phyloP scores from a whole-genome alignment of 2,113 vertebrate genomes.

The Zosterops borbonicus region DNA sequence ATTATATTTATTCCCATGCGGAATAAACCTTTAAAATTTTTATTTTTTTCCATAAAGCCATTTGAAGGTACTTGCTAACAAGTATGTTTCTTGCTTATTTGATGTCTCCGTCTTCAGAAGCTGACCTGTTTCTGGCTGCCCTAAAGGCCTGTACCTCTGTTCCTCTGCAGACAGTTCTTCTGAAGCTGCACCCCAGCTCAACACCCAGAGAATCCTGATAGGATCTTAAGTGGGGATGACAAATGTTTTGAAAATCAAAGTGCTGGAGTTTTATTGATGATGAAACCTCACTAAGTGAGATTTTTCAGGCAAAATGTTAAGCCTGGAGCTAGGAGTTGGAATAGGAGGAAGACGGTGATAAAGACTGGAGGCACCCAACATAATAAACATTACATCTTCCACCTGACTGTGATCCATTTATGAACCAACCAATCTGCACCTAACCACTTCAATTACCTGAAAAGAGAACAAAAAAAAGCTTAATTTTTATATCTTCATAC shows the following conservation, averaged over 20 bases:
- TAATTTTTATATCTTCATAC: not conserved
- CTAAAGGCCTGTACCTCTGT: not conserved
- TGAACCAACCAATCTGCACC: not conserved
- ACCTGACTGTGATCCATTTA: not conserved
- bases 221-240: fast-evolving
- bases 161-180: not conserved
- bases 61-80: not conserved
- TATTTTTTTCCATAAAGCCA: not conserved
- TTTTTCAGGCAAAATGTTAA: not conserved
- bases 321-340: not conserved
- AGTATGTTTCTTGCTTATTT: not conserved
- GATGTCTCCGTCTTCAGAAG: not conserved
- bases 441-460: not conserved
- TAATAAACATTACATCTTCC: not conserved
- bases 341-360: not conserved
- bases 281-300: not conserved
- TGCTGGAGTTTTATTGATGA: not conserved
- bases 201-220: not conserved
- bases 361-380: not conserved
- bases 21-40: not conserved
- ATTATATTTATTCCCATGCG: not conserved
- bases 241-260: not conserved
- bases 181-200: not conserved
- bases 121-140: not conserved
- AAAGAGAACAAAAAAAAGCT: not conserved